Percentiles rank a stretch among this genome's conserved stretches.
phyloP scores from a whole-genome alignment of 2,113 vertebrate genomes.

The Apteryx owenii region DNA sequence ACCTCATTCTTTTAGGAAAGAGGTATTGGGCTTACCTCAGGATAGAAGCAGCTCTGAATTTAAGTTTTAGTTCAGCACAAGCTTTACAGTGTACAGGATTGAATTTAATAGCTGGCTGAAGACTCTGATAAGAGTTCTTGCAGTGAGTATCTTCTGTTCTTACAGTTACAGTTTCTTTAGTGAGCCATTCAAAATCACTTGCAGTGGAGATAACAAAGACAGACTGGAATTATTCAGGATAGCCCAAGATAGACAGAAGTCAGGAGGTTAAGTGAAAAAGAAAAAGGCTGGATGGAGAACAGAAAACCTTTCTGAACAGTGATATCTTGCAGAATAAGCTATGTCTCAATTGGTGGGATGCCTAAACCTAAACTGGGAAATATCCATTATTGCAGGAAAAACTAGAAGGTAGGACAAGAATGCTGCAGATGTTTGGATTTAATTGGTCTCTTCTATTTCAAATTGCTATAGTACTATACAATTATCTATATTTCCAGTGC shows the following conservation, averaged over 20 bases:
- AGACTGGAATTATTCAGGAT: background rate
- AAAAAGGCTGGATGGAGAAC: background rate
- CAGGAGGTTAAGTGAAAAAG: background rate
- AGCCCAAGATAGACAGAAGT: background rate
- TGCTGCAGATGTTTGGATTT: background rate
- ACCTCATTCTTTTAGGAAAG: background rate
- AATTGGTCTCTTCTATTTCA: background rate
- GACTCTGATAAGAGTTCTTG: background rate
- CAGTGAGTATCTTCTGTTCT: background rate
- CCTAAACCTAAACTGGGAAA: background rate
- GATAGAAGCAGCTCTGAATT: background rate
- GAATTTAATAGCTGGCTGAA: background rate
- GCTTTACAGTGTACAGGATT: constrained; percentile 4
- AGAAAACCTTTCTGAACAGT: background rate
- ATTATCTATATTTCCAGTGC: background rate
- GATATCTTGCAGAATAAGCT: background rate
- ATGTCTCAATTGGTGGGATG: background rate
- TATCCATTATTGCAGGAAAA: background rate
- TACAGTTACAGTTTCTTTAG: background rate
- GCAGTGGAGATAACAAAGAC: background rate
- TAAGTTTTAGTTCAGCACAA: constrained; percentile 6
- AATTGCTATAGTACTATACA: background rate
- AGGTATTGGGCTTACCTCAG: background rate
- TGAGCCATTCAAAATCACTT: background rate
- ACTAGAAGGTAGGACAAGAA: background rate